Base-by-base conservation (phyloP, 1,140 invertebrate genomes). In the Drosophila bocki region DNA sequence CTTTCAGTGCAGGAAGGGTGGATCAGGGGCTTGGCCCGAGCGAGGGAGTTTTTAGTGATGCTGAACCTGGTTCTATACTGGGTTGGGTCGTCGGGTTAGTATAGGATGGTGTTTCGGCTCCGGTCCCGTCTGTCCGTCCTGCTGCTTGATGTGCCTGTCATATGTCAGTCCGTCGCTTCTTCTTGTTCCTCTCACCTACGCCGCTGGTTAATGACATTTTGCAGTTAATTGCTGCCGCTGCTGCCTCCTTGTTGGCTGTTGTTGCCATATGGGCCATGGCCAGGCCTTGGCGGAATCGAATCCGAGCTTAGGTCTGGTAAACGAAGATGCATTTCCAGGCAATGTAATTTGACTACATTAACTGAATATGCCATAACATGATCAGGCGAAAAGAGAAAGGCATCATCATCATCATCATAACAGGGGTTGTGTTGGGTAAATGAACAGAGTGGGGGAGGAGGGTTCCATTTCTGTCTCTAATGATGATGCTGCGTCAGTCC, bases 281-380 rank as follows among this genome's bases (percentile, higher is more conserved):
- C 77, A 59, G n/a, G 41, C 68, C n/a, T 15, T 17, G 44, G 17
- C 35, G 17, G 45, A 45, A 26, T 26, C 71, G 37, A 57, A 50
- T 42, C 42, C 41, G 44, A 77, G 48, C 53, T 64, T 64, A 51
- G 72, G 53, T 26, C 47, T 78, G 80, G 83, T 87, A 88, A 87
- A 75, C 82, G 65, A 84, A 84, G 82, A 88, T 54, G 84, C 84
- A 75, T 71, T 87, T 88, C 84, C 84, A 80, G 68, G 80, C 84
- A 87, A 87, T 65, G 84, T 87, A 87, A 87, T 88, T 87, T 87
- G 84, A 87, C 84, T 87, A 87, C 84, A 78, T 80, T 80, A 84
- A 81, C 75, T 50, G 63, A 78, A 69, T 69, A 78, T 78, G 75
- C 75, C 74, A 45, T 57, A 78, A 69, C 57, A 69, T 60, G 75